A percentile compares a stretch with the other conserved stretches of the same genome.
Conservation (phyloP, 2,113 vertebrate genomes). For the Dasypus novemcinctus region DNA sequence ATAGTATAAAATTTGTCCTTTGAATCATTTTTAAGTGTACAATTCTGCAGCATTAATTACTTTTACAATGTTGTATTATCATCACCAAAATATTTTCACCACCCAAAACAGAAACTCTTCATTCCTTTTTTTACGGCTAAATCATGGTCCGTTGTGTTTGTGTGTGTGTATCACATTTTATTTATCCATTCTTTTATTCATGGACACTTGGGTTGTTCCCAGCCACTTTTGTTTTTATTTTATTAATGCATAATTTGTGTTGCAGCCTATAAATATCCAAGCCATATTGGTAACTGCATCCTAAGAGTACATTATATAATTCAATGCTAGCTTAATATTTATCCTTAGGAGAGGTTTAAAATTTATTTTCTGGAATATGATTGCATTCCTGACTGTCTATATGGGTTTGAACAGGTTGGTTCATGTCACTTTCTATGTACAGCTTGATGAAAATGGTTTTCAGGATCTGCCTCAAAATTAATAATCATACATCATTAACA, state of each 20-base stretch:
- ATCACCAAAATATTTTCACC: too few relatives aligned
- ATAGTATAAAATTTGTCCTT: too few relatives aligned
- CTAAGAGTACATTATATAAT: slow-evolving; percentile 47
- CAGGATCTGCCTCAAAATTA: slow-evolving; percentile 58
- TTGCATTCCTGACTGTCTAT: slow-evolving; percentile 69
- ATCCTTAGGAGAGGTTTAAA: slow-evolving; percentile 61
- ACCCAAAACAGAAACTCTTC: too few relatives aligned
- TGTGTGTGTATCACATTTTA: too few relatives aligned
- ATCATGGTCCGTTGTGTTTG: too few relatives aligned
- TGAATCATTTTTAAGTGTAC: too few relatives aligned
- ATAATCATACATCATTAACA: slow-evolving; percentile 55
- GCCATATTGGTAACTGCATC: slow-evolving; percentile 38
- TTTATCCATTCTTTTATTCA: too few relatives aligned
- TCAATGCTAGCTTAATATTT: slow-evolving; percentile 69
- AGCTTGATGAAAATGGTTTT: slow-evolving; percentile 66
- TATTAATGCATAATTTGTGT: slow-evolving; percentile 64
- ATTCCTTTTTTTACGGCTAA: too few relatives aligned
- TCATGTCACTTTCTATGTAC: slow-evolving; percentile 68
- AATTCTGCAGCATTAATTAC: too few relatives aligned
- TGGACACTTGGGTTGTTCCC: too few relatives aligned
- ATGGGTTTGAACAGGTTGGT: slow-evolving; percentile 66
- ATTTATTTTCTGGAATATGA: slow-evolving; percentile 71
- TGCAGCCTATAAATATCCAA: slow-evolving; percentile 53
- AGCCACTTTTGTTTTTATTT: slow-evolving; percentile 64
- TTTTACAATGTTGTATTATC: too few relatives aligned